Base-by-base conservation (phyloP, 2,888 invertebrate species). In the Netelia melanura region DNA sequence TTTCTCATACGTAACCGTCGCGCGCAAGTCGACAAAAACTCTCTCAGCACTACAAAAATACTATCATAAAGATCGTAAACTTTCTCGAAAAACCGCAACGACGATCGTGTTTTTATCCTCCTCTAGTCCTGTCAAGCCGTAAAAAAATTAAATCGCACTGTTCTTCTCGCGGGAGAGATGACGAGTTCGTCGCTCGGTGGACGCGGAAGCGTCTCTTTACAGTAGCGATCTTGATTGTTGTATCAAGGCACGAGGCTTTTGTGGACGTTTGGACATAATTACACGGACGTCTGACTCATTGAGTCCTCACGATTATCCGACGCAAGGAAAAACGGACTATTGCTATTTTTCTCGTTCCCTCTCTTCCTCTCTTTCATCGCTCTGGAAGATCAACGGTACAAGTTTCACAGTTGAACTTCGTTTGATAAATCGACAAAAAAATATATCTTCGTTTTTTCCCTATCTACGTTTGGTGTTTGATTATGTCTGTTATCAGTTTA, bases 31-130 rank as follows among this genome's bases (percentile, higher is more conserved):
- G 44, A 48, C 65, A 56, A 74, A 61, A 52, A 21, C 23, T 72
- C 81, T 75, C 61, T 14, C 44, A 52, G 21, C 65, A 23, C 38
- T 74, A 78, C 43, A 77, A 77, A 81, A 70, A 84, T 71, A 58
- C 48, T 62, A 70, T 54, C 70, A 75, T 79, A 85, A 85, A 81
- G 68, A 79, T 85, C 74, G 82, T 85, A 85, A 82, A 85, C 81
- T 85, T 85, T 85, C 85, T 74, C 81, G 78, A 65, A 70, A 78
- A 81, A 79, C 81, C 84, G 70, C 85, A 82, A 85, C 81, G 58
- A 58, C 70, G 54, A 58, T 71, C n/a, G 72, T 54, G 58, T 70
- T 74, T 70, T 64, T 14, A 30, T 21, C 54, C 38, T 38, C 25
- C 21, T 21, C 23, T 61, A 43, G 23, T 67, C 52, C 56, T 43